These are phyloP conservation scores for Drosophila dunni DNA, from an alignment of 1,140 invertebrate genomes.

Conservation along the genomic window DNA sequence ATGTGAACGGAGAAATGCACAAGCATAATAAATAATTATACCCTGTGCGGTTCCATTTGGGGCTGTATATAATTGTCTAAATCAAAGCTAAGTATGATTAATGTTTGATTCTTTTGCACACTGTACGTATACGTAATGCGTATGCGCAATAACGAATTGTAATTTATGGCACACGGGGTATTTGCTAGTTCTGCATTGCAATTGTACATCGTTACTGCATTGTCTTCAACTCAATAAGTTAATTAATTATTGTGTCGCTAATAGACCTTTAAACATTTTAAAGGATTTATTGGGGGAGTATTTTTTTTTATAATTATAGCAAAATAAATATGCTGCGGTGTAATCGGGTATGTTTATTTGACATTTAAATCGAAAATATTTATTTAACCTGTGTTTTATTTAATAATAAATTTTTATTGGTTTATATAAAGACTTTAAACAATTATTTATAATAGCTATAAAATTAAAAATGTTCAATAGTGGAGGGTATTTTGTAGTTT, in stretches of 20 bases:
- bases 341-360: too few relatives aligned
- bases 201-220: not conserved
- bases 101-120: not conserved
- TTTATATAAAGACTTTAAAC: not conserved
- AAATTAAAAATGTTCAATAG: not conserved
- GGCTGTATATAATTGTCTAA: not conserved
- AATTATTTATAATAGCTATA: too few relatives aligned
- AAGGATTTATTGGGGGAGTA: too few relatives aligned
- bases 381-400: too few relatives aligned
- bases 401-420: too few relatives aligned
- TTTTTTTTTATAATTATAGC: too few relatives aligned
- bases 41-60: not conserved
- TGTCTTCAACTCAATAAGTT: not conserved
- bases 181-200: not conserved
- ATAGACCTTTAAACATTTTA: too few relatives aligned
- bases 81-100: not conserved
- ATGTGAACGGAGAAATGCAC: conserved; percentile 1
- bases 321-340: too few relatives aligned
- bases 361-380: too few relatives aligned
- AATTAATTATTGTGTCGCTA: conserved; percentile 1
- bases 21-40: conserved; percentile 16
- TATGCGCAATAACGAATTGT: not conserved
- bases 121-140: not conserved
- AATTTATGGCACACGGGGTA: not conserved
- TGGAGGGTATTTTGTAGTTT: not conserved